Conservation (phyloP, 2,888 invertebrate genomes). For the Neoitamus cyanurus region DNA sequence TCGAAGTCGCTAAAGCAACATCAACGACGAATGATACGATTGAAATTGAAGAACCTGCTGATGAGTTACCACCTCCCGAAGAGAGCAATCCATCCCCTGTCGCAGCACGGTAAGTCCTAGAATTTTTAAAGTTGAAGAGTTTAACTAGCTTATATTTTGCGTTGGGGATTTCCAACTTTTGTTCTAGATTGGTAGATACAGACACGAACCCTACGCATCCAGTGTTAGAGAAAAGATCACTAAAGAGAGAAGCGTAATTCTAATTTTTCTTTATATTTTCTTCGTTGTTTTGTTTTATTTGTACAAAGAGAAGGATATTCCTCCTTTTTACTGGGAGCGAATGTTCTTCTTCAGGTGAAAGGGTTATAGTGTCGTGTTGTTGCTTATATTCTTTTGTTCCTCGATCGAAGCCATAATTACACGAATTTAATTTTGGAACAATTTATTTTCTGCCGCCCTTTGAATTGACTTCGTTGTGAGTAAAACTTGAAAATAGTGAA, state of each 20-base stretch:
- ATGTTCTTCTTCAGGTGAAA: neutral
- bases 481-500: neutral
- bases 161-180: neutral
- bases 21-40: conserved; percentile 61
- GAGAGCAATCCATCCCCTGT: conserved; percentile 59
- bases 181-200: neutral
- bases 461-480: conserved; percentile 5
- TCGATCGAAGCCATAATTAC: neutral
- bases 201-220: neutral
- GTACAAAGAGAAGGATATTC: neutral
- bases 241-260: conserved; percentile 60
- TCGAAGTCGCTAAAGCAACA: conserved; percentile 66
- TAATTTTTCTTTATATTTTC: conserved; percentile 49
- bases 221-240: conserved; percentile 52
- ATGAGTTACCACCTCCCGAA: conserved; percentile 62
- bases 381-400: neutral
- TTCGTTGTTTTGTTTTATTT: conserved; percentile 39
- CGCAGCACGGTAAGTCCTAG: conserved; percentile 51
- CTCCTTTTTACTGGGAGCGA: neutral
- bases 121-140: conserved; percentile 21
- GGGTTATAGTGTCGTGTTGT: neutral
- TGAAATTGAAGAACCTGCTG: conserved; percentile 65
- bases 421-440: conserved; percentile 24
- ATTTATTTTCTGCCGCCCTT: neutral
- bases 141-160: conserved; percentile 4